Evolutionary conservation across 2,113 vertebrate species (phyloP), one percentile per base, ranked within the genome.

Genomic region (Psittacula cyanocephala): DNA sequence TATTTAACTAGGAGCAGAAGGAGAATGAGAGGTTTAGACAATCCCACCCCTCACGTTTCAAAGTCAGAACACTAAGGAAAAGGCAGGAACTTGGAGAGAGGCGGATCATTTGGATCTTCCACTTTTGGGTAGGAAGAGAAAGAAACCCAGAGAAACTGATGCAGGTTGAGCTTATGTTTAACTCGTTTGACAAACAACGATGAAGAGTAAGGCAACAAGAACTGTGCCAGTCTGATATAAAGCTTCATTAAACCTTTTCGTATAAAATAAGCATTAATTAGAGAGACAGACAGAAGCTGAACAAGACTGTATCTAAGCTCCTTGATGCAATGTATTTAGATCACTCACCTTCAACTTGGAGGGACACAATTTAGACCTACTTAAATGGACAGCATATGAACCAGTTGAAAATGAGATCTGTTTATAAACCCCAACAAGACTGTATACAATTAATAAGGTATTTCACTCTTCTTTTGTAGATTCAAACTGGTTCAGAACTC

Each of bases 361-460:
- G 49, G 49, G 63, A 64, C 3, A 17, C 1, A 14, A 41, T 49
- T 79, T 5, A 91, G 57, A 71, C 24, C 14, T 35, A 13, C 19
- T 60, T 27, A 55, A 70, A 53, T 0, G 17, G 81, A 60, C 43
- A 49, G 19, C 3, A 3, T 0, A 16, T 7, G 33, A 55, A 62
- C 31, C 46, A 24, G 20, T 0, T 70, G 49, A 59, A 57, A 81
- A 64, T 4, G 6, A 70, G 57, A 76, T 15, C 24, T 53, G 29
- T 37, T 82, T n/a, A 69, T 46, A 33, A 91, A 46, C 4, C 13
- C 50, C n/a, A 2, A 9, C 24, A 31, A 59, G 57, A 43, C 43
- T 4, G 33, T 9, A 50, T 0, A 5, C 10, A 59, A 88, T 35
- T 37, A 17, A 15, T 3, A 19, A 4, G n/a, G 8, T 10, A 10